A percentile compares a stretch with the other conserved stretches of the same genome.
Evolutionary conservation across 2,113 vertebrate genomes (phyloP).

Genomic region (Cyphomyrus discorhynchus): DNA sequence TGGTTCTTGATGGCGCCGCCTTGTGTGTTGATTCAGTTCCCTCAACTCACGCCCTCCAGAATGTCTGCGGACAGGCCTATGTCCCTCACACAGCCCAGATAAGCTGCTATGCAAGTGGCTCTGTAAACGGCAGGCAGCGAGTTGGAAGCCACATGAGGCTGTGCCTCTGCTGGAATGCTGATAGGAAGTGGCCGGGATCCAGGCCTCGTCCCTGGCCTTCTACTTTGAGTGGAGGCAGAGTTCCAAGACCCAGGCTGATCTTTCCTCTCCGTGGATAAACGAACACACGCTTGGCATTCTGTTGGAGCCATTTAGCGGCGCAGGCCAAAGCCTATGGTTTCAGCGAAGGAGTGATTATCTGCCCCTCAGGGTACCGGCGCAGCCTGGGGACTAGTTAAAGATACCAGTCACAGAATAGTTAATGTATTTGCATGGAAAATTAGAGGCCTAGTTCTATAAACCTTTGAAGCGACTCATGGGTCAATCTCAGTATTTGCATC

Average conservation of each 20-base stretch:
- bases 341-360: neutral
- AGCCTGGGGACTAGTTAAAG: neutral
- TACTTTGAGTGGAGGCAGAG: slow-evolving; percentile 17
- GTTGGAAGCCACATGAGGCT: neutral
- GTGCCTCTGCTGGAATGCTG: slow-evolving; percentile 6
- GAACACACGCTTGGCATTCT: slow-evolving; percentile 22
- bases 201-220: slow-evolving; percentile 19
- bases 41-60: slow-evolving; percentile 38
- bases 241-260: slow-evolving; percentile 16
- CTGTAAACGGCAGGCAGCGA: slow-evolving; percentile 27
- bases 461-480: neutral
- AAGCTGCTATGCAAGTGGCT: slow-evolving; percentile 31
- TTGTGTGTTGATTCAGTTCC: neutral
- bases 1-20: neutral
- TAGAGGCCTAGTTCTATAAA: neutral
- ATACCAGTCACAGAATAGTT: neutral
- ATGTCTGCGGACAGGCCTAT: slow-evolving; percentile 47
- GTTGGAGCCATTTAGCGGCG: neutral
- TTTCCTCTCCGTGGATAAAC: slow-evolving; percentile 21
- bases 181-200: slow-evolving; percentile 17
- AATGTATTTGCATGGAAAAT: neutral
- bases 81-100: slow-evolving; percentile 32
- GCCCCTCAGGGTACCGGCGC: neutral
- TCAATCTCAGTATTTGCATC: neutral
- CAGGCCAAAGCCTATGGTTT: neutral